Evolutionary conservation across 2,113 vertebrate species (phyloP), one percentile per base, ranked within the genome.

Genomic region (Charina bottae): DNA sequence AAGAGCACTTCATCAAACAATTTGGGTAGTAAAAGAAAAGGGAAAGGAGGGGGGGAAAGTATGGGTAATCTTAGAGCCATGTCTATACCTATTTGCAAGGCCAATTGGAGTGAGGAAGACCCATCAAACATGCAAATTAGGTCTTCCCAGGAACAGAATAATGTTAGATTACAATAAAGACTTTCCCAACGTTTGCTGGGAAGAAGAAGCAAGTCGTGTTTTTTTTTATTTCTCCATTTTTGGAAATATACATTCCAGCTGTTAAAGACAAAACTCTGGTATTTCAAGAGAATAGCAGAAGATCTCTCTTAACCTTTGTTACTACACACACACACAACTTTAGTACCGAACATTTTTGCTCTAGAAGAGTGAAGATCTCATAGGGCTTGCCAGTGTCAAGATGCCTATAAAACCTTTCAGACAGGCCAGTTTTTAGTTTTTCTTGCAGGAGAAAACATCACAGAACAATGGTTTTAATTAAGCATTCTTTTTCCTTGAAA

Each of bases 401-500:
- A 54, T 85, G 83, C 86, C 37, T 60, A 26, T 23, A 56, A 91
- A 64, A 85, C 49, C 19, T n/a, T 62, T 88, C 68, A 62, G 55
- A 60, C 91, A 92, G 88, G 72, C 87, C 46, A 59, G 13, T 92
- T 46, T 60, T 92, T 28, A 24, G 28, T 88, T 83, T 54, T 24
- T 87, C 33, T 87, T 58, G 58, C 58, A 89, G 19, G 59, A 17
- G 5, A 24, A 89, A 89, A 85, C 46, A 85, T n/a, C 49, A 46
- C 15, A 9, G 78, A 85, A 89, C 87, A 92, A 92, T 92, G 91
- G 87, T 89, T 92, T 89, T 92, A 92, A 92, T 92, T 92, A 92
- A 89, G 87, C 49, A 64, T 89, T 92, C 56, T 89, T 89, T 91
- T 85, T 56, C 62, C 68, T 85, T 87, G 55, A 83, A 49, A 59